A percentile compares a stretch with the other conserved stretches of the same genome.
phyloP scores from a whole-genome alignment of 2,797 vertebrate genomes.

The Myiotriccus ornatus region DNA sequence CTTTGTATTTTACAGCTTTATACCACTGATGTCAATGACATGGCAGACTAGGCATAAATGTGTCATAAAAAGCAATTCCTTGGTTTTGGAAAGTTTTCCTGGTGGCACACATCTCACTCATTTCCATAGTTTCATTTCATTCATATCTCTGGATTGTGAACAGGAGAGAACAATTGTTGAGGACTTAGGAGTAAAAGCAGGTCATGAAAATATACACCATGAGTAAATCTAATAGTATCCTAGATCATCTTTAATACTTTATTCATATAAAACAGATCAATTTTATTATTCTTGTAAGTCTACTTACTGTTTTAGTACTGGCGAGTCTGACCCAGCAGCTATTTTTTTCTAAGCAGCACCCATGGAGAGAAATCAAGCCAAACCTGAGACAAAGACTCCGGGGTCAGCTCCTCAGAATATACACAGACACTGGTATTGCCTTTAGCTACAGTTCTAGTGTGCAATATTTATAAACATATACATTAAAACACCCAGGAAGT shows the following conservation, averaged over 20 bases:
- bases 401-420: neutral
- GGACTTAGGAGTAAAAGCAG: neutral
- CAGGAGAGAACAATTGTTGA: neutral
- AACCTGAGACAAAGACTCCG: neutral
- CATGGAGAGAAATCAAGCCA: neutral
- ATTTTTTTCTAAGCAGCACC: neutral
- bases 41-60: neutral
- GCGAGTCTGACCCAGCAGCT: neutral
- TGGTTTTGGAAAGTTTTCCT: neutral
- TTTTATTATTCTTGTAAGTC: neutral
- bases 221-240: neutral
- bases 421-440: neutral
- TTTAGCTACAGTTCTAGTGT: neutral
- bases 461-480: neutral
- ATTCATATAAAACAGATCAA: neutral
- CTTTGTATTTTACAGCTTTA: neutral
- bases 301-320: neutral
- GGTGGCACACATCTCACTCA: neutral
- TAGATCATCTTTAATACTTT: neutral
- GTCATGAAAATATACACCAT: neutral
- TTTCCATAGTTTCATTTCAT: neutral
- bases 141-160: neutral
- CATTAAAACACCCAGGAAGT: neutral
- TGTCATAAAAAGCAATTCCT: neutral
- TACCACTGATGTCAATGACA: neutral